phyloP scores from a whole-genome alignment of 1,140 invertebrate genomes.

The Hyles vespertilio region DNA sequence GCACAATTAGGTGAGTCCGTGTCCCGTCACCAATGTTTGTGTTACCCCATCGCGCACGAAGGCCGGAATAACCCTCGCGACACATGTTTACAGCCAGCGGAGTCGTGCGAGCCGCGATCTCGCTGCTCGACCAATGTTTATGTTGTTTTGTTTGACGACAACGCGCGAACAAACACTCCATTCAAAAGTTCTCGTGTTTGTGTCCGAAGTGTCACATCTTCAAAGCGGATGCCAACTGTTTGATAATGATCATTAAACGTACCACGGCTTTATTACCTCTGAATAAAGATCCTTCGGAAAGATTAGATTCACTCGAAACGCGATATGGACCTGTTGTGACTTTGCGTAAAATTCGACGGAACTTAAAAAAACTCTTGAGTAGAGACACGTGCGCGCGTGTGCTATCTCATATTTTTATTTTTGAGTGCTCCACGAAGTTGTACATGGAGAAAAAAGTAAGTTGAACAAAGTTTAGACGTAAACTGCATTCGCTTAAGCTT shows the following conservation, averaged over 20 bases:
- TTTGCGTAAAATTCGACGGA: conserved; percentile 1
- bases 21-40: conserved; percentile 29
- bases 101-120: not conserved
- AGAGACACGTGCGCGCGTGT: too few species aligned
- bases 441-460: too few species aligned
- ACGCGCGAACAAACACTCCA: conserved; percentile 44
- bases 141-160: conserved; percentile 56
- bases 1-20: conserved; percentile 87
- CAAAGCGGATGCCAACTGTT: conserved; percentile 19
- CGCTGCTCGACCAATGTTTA: conserved; percentile 41
- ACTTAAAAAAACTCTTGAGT: not conserved
- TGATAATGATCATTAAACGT: conserved; percentile 22
- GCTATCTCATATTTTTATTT: too few species aligned
- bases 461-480: too few species aligned
- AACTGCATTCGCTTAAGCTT: too few species aligned
- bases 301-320: not conserved
- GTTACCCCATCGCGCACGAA: conserved; percentile 44
- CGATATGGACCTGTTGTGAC: not conserved
- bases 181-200: conserved; percentile 44
- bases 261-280: conserved; percentile 6
- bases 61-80: conserved; percentile 25
- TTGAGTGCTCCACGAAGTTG: too few species aligned
- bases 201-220: conserved; percentile 34
- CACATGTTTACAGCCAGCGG: conserved; percentile 19
- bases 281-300: conserved; percentile 4